Percentiles rank a stretch among this genome's conserved stretches.
Conservation (phyloP, 2,888 invertebrate genomes). For the Metopia argyrocephala region DNA sequence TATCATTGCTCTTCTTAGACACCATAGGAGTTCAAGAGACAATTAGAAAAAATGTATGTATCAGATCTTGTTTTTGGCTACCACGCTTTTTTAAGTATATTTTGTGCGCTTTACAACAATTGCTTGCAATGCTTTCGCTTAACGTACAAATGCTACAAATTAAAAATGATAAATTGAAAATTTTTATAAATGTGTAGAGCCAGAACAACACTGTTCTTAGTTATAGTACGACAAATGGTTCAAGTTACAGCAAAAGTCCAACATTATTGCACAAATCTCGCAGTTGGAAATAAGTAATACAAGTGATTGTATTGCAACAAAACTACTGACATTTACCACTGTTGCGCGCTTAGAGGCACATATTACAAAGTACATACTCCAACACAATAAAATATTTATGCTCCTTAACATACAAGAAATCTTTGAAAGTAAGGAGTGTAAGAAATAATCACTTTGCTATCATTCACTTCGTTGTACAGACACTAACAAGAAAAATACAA, state of each 20-base stretch:
- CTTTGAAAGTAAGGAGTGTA: slow-evolving; percentile 15
- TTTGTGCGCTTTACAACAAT: too few species aligned
- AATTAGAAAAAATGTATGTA: too few species aligned
- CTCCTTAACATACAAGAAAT: slow-evolving; percentile 36
- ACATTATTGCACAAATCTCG: too few species aligned
- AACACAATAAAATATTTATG: slow-evolving; percentile 43
- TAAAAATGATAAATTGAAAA: slow-evolving; percentile 60
- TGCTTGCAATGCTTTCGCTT: slow-evolving; percentile 38
- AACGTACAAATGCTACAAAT: slow-evolving; percentile 62
- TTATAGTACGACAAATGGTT: too few species aligned
- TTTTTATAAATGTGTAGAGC: slow-evolving; percentile 60
- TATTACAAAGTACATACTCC: slow-evolving; percentile 16
- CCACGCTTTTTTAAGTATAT: too few species aligned
- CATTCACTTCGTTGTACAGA: too few species aligned
- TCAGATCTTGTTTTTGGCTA: background rate
- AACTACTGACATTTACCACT: slow-evolving; percentile 24
- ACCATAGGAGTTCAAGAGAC: too few species aligned
- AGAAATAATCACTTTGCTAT: slow-evolving; percentile 39
- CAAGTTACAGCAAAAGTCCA: too few species aligned
- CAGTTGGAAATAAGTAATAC: slow-evolving; percentile 32
- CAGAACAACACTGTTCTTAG: too few species aligned
- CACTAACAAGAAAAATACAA: too few species aligned
- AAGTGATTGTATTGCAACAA: slow-evolving; percentile 8
- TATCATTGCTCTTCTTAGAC: too few species aligned
- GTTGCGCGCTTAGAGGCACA: too few species aligned